Evolutionary conservation across 2,113 vertebrate genomes (phyloP).

Genomic region (Mobula birostris): DNA sequence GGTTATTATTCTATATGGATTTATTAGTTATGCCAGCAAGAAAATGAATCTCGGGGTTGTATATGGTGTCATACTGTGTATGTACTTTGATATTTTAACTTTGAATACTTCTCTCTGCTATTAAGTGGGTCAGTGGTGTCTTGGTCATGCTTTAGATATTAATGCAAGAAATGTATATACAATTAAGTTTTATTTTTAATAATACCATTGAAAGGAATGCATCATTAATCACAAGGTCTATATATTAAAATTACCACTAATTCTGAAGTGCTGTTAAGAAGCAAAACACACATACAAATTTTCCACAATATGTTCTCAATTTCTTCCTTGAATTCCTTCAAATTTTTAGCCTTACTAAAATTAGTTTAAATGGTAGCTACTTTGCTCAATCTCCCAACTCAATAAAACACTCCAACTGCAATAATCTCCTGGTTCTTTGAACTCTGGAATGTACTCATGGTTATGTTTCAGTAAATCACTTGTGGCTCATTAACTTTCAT

Average conservation of each 20-base stretch:
- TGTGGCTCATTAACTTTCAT: neutral
- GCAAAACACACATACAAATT: neutral
- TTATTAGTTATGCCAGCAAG: too few relatives aligned
- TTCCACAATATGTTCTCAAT: neutral
- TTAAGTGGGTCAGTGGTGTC: neutral
- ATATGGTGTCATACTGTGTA: too few relatives aligned
- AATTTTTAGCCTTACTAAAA: neutral
- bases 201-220: neutral
- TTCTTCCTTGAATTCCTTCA: neutral
- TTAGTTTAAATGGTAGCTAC: neutral
- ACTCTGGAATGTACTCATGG: neutral
- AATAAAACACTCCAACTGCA: neutral
- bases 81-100: too few relatives aligned
- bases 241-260: too few relatives aligned
- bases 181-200: neutral
- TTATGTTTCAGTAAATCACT: neutral
- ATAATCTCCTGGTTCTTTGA: neutral
- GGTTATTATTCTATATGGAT: too few relatives aligned
- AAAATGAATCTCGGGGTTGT: too few relatives aligned
- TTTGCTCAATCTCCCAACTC: neutral
- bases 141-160: neutral
- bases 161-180: neutral
- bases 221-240: neutral
- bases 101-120: neutral
- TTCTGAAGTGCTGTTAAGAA: neutral